phyloP scores from a whole-genome alignment of 2,888 invertebrate genomes.

The Drosophila falleni region DNA sequence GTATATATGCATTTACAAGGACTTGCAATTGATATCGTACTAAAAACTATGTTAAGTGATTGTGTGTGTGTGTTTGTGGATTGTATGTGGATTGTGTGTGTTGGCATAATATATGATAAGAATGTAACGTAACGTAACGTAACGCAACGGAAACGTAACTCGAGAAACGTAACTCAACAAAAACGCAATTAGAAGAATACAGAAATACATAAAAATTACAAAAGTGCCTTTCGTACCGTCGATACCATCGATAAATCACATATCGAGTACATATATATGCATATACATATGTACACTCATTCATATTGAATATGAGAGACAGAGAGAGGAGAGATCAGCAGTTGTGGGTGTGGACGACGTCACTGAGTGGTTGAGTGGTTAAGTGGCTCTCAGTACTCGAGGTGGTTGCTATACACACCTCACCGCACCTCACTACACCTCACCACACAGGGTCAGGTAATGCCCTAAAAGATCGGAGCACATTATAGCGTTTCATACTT shows the following conservation, averaged over 20 bases:
- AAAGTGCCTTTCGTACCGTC: constrained; percentile 71
- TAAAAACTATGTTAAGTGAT: constrained; percentile 55
- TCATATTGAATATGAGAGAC: background rate
- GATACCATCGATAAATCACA: constrained; percentile 46
- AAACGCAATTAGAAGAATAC: constrained; percentile 76
- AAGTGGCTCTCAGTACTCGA: constrained; percentile 4
- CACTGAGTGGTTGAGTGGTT: constrained; percentile 13
- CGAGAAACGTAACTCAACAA: constrained; percentile 79
- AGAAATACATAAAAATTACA: constrained; percentile 57
- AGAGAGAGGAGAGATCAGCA: constrained; percentile 1
- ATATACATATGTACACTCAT: background rate
- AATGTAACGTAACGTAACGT: constrained; percentile 71
- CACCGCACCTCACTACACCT: background rate
- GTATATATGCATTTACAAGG: constrained; percentile 39
- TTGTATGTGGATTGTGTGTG: constrained; percentile 43
- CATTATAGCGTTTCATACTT: constrained; percentile 62
- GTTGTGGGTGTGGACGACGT: constrained; percentile 10
- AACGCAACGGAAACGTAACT: constrained; percentile 68
- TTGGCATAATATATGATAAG: constrained; percentile 18
- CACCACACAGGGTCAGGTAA: constrained; percentile 62
- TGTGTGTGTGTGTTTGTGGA: constrained; percentile 24
- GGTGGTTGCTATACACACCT: constrained; percentile 14
- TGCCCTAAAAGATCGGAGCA: constrained; percentile 79
- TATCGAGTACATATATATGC: constrained; percentile 1
- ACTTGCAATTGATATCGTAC: constrained; percentile 46